Conservation (phyloP, 1,140 invertebrate species). For the Neuroterus valhalla region DNA sequence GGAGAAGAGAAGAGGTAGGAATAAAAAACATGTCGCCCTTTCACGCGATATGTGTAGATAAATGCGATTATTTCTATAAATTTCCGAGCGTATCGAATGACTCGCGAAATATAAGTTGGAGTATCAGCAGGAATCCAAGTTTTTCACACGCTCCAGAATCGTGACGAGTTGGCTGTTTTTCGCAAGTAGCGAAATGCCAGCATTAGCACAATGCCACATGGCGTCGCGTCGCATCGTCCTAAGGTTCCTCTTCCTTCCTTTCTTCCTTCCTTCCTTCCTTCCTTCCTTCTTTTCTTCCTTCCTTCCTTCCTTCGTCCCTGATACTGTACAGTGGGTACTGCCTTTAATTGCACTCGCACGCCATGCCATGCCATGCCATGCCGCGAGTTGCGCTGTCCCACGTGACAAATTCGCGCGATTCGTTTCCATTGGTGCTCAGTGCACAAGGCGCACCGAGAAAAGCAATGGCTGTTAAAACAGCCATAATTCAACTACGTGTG, state of each 20-base stretch:
- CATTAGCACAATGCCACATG: too few species aligned
- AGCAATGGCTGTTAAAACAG: conserved; percentile 29
- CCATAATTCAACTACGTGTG: conserved; percentile 6
- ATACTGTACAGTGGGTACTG: conserved; percentile 2
- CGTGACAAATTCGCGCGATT: conserved; percentile 21
- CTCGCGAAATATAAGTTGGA: conserved; percentile 4
- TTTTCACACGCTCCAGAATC: conserved; percentile 25
- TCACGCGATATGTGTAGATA: not conserved
- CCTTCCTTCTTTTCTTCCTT: too few species aligned
- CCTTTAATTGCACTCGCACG: conserved; percentile 28
- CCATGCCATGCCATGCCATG: conserved; percentile 7
- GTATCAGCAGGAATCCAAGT: too few species aligned
- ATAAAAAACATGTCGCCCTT: not conserved
- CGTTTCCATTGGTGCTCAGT: conserved; percentile 4
- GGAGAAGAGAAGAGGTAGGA: not conserved
- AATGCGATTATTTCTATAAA: conserved; percentile 10
- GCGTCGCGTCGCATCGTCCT: not conserved
- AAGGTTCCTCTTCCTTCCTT: too few species aligned
- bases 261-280: too few species aligned
- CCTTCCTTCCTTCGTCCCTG: not conserved
- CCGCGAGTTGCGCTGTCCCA: conserved; percentile 11
- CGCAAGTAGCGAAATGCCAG: not conserved
- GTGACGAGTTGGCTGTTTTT: conserved; percentile 21
- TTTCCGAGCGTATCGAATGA: conserved; percentile 6
- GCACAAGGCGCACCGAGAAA: conserved; percentile 7